Conservation (phyloP, 2,888 invertebrate genomes). For the Agonopterix alstromeriana region DNA sequence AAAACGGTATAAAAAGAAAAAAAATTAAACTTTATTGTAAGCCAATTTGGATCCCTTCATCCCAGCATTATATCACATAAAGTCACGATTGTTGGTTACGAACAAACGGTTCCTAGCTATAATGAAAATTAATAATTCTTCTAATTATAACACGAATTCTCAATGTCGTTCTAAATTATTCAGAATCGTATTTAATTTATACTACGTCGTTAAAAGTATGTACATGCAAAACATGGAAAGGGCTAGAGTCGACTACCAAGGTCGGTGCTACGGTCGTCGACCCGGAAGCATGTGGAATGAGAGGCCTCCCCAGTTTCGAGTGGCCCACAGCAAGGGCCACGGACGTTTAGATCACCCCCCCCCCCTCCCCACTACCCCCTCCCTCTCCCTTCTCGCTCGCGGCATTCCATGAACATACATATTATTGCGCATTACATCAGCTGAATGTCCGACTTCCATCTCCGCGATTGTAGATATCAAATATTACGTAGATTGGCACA, state of each 20-base stretch:
- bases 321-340: conserved; percentile 3
- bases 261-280: conserved; percentile 43
- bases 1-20: too few species aligned
- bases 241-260: conserved; percentile 34
- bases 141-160: too few species aligned
- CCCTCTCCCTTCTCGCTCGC: conserved; percentile 15
- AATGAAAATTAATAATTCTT: too few species aligned
- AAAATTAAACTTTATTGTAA: too few species aligned
- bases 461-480: conserved; percentile 12
- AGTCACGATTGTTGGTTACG: too few species aligned
- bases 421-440: conserved; percentile 34
- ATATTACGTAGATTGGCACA: not conserved
- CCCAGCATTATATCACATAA: too few species aligned
- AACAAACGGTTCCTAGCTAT: too few species aligned
- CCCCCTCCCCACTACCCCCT: not conserved
- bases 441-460: conserved; percentile 19
- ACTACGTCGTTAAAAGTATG: too few species aligned
- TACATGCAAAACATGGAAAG: conserved; percentile 23
- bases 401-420: conserved; percentile 27
- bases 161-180: too few species aligned
- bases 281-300: conserved; percentile 38
- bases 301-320: conserved; percentile 7
- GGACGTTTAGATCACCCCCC: not conserved
- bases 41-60: too few species aligned
- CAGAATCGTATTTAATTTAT: too few species aligned